Evolutionary conservation across 2,797 vertebrate species (phyloP), one percentile per base, ranked within the genome.

Genomic region (Nasua narica): DNA sequence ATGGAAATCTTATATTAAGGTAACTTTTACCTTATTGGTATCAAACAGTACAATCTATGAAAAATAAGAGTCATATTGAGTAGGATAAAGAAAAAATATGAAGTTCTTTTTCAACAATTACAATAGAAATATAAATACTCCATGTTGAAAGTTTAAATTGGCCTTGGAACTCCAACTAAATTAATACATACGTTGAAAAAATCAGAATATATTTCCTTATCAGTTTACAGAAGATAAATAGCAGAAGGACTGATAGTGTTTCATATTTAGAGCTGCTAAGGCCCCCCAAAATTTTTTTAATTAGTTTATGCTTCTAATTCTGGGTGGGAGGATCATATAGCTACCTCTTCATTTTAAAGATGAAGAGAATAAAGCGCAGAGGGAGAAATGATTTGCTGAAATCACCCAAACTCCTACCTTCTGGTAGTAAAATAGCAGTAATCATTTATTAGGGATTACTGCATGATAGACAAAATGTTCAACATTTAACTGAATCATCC

Each of bases 321-420:
- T 92, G 72, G 56, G 52, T 97, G 74, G 15, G 32, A 96, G 82
- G 56, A 92, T 82, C 86, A 96, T 91, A 96, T 96, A 95, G 94
- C 78, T 96, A 91, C 27, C 29, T 83, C 95, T 81, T 97, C 58
- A 96, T 89, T 97, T 95, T 95, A 87, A 97, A 96, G 79, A 96
- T 95, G 56, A 91, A 95, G 50, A 90, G 48, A 96, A 95, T 96
- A 95, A 95, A 95, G 54, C 52, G 91, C 62, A 96, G 78, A 91
- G 86, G 79, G 50, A 94, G 97, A 96, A 97, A 78, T 86, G 9
- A 93, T 88, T 94, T 91, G 23, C 86, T 95, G 65, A 84, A 97
- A 97, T 97, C 92, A 92, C 35, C 69, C 92, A 90, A 93, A 90
- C 91, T 82, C 69, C 81, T 60, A 94, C 67, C 78, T 96, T 94